phyloP scores from a whole-genome alignment of 2,113 vertebrate genomes.

The Microtus oregoni region DNA sequence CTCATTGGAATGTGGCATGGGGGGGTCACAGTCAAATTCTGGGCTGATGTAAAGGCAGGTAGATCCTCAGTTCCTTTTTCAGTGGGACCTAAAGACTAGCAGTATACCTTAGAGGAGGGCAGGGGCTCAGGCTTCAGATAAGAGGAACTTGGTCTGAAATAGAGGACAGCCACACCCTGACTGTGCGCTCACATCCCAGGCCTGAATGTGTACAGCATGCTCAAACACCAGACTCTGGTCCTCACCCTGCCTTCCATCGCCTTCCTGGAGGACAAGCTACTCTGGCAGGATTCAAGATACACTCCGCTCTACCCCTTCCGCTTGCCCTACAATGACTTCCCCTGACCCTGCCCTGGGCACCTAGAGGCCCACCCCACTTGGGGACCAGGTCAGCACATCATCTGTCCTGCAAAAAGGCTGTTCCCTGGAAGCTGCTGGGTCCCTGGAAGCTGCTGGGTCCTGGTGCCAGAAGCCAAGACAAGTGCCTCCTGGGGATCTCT shows the following conservation, averaged over 20 bases:
- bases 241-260: conserved; percentile 89
- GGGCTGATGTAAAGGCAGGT: neutral
- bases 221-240: conserved; percentile 91
- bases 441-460: too few relatives aligned
- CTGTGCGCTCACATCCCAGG: conserved; percentile 80
- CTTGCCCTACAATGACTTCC: conserved; percentile 90
- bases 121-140: neutral
- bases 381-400: too few relatives aligned
- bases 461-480: neutral
- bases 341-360: conserved; percentile 18
- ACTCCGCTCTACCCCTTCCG: conserved; percentile 88
- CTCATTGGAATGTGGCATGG: neutral
- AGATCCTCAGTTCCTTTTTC: neutral
- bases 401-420: too few relatives aligned
- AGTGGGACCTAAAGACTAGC: neutral
- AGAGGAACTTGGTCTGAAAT: neutral
- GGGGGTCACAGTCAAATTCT: neutral
- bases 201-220: conserved; percentile 93
- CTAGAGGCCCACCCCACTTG: neutral
- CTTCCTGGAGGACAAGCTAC: conserved; percentile 93
- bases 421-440: neutral
- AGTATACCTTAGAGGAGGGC: neutral
- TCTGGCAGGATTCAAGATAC: conserved; percentile 91
- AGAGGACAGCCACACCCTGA: fast-evolving
- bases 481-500: neutral